These are phyloP conservation scores for Artemisiospiza belli DNA, from an alignment of 2,113 vertebrate genomes.

Conservation along the genomic window DNA sequence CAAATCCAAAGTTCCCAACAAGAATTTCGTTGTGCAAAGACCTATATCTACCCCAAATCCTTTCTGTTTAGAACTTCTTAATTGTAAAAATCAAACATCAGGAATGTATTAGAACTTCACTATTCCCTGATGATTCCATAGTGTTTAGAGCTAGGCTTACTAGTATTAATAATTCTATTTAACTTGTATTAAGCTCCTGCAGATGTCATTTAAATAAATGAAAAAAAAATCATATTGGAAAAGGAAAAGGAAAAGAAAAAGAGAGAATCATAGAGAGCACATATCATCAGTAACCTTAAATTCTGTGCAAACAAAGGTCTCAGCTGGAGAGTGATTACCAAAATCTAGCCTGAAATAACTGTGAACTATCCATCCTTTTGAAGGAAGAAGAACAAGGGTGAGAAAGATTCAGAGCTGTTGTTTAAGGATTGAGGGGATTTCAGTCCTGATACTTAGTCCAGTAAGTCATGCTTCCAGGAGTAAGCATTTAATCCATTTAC, in stretches of 20 bases:
- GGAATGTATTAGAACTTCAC: not conserved
- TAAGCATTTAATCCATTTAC: constrained; percentile 44
- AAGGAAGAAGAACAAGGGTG: not conserved
- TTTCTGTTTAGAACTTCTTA: not conserved
- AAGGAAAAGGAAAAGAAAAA: not conserved
- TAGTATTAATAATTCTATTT: not conserved
- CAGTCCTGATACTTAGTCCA: not conserved
- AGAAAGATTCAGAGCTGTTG: not conserved
- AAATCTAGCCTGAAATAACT: not conserved
- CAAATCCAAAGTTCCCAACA: not conserved
- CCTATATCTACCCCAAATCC: not conserved
- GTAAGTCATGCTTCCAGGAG: not conserved
- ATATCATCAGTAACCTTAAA: not conserved
- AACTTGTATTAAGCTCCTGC: not conserved
- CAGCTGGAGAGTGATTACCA: not conserved
- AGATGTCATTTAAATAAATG: not conserved
- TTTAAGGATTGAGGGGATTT: constrained; percentile 8
- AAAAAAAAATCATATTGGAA: not conserved
- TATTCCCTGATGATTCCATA: not conserved
- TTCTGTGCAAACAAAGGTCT: not conserved
- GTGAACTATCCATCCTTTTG: not conserved
- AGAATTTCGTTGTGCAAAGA: not conserved
- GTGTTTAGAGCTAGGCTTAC: not conserved
- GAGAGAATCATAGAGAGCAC: rapidly evolving
- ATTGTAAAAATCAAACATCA: not conserved